Conservation (phyloP, 2,113 vertebrate genomes). For the Cavia porcellus region DNA sequence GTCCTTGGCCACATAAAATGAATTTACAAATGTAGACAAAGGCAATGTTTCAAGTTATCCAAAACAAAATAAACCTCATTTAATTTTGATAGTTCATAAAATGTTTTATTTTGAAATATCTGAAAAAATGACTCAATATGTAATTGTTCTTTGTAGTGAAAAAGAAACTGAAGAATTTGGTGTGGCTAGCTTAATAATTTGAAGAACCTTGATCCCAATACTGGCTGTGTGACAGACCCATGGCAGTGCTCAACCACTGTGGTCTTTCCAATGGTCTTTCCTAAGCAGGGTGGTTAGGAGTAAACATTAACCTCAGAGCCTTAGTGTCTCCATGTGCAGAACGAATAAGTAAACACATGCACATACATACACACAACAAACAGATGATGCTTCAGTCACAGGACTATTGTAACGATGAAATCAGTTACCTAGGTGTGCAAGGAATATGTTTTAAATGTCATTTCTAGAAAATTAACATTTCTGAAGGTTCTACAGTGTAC, state of each 20-base stretch:
- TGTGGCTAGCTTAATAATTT: background rate
- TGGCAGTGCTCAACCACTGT: background rate
- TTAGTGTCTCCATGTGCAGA: background rate
- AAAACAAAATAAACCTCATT: background rate
- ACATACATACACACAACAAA: background rate
- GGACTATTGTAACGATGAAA: background rate
- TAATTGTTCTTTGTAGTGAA: background rate
- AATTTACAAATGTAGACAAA: background rate
- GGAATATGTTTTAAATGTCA: background rate
- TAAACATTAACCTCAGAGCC: background rate
- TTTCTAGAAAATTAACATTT: background rate
- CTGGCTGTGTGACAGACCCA: rapidly evolving
- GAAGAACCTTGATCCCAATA: background rate
- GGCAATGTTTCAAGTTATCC: background rate
- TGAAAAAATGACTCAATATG: background rate
- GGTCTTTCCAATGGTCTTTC: background rate
- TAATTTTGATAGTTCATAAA: background rate
- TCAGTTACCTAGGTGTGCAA: background rate
- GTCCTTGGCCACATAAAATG: background rate
- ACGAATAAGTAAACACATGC: background rate
- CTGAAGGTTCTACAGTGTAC: background rate
- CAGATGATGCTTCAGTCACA: background rate
- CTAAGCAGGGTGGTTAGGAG: background rate
- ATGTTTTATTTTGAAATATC: slow-evolving; percentile 10
- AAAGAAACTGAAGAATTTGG: background rate